Base-by-base conservation (phyloP, 35 echinoderm and acorn worm species). In the Heliocidaris erythrogramma region DNA sequence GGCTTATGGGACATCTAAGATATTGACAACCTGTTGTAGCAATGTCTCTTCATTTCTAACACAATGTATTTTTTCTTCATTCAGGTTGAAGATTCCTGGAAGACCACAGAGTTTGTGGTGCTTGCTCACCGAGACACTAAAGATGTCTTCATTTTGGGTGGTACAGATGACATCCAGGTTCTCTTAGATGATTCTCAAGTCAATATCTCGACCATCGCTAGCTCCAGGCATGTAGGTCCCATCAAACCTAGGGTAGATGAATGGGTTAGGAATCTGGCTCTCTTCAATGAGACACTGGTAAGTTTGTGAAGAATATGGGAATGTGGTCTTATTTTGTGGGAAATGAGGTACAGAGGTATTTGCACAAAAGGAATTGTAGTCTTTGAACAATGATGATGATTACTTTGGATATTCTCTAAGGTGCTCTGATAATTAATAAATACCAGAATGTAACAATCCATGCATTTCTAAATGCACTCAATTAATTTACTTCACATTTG, bases 1-100 rank as follows among this genome's bases (percentile, higher is more conserved):
- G 52, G 10, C 52, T 14, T 56, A 71, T 21, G 5, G 27, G 21
- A 78, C 14, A 27, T 42, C 21, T 5, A 27, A n/a, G 27, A n/a
- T 2, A 27, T 78, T n/a, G 65, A 78, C 65, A 27, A 24, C 65
- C 65, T 78, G 7, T 27, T 78, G 65, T 7, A 78, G 8, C 18
- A 21, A 78, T 18, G 8, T 24, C 65, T 27, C 21, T 27, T 78
- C 27, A 56, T 56, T 7, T 78, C 65, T 24, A 8, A 7, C 65
- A 78, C 27, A 1, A 8, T 78, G 1, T n/a, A 4, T 7, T 78
- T n/a, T 5, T 78, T 78, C 65, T 78, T n/a, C 1, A 27, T 78
- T n/a, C 90, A 99, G 98, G 98, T 99, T 90, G 98, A 99, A 96
- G 98, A 99, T 97, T 96, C 98, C 21, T 99, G 98, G 98, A 99